Conservation (phyloP, 2,888 invertebrate genomes). For the Hecatera dysodea region DNA sequence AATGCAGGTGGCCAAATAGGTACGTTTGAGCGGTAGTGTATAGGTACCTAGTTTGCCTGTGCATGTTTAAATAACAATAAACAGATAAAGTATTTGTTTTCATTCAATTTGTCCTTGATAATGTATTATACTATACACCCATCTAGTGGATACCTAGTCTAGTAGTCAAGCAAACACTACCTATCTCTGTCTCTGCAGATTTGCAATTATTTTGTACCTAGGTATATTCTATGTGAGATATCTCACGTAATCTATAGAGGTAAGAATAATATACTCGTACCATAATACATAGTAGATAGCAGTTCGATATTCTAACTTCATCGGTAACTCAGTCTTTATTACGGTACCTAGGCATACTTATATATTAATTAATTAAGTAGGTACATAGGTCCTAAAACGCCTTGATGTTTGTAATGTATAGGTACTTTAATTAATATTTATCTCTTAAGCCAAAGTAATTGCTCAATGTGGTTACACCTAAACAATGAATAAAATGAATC, state of each 20-base stretch:
- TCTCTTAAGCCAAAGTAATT: conserved; percentile 26
- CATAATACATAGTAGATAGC: not conserved
- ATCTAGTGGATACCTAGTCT: not conserved
- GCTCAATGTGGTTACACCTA: conserved; percentile 36
- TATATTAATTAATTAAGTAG: not conserved
- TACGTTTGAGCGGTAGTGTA: too few relatives aligned
- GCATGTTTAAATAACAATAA: conserved; percentile 25
- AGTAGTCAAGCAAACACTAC: not conserved
- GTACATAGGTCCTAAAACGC: not conserved
- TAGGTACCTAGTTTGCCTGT: not conserved
- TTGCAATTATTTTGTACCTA: conserved; percentile 27
- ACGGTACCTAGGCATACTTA: not conserved
- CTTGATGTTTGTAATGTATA: conserved; percentile 8
- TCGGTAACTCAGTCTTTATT: too few relatives aligned
- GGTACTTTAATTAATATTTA: conserved; percentile 18
- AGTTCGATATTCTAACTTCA: not conserved
- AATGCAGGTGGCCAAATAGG: too few relatives aligned
- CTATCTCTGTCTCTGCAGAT: conserved; percentile 15
- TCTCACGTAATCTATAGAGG: not conserved
- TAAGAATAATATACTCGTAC: not conserved
- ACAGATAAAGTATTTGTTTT: conserved; percentile 42
- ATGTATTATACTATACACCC: conserved; percentile 11
- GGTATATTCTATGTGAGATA: not conserved
- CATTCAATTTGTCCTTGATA: conserved; percentile 40
- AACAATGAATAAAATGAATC: conserved; percentile 45